These are phyloP conservation scores for Colius striatus DNA, from an alignment of 2,113 vertebrate species.

Conservation along the genomic window DNA sequence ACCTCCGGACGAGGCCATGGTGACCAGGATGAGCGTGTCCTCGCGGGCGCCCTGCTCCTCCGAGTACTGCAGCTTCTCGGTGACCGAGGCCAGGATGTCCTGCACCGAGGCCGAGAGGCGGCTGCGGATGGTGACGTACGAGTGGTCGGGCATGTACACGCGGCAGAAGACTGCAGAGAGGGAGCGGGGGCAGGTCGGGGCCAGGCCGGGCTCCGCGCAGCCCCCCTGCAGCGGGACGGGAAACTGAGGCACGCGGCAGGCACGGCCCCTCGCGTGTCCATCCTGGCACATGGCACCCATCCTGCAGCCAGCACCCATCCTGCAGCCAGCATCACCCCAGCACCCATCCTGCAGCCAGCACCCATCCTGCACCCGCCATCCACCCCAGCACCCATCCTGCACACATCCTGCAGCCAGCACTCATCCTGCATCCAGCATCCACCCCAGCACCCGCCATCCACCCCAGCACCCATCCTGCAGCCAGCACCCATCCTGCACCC, in stretches of 20 bases:
- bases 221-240: neutral
- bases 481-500: too few species aligned
- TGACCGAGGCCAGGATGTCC: slow-evolving; percentile 92
- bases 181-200: neutral
- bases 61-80: slow-evolving; percentile 94
- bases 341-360: too few species aligned
- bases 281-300: too few species aligned
- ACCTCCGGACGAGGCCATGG: slow-evolving; percentile 93
- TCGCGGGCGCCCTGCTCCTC: slow-evolving; percentile 88
- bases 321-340: too few species aligned
- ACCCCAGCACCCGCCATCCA: too few species aligned
- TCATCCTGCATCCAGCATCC: too few species aligned
- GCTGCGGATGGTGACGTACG: slow-evolving; percentile 95
- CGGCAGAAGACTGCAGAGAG: slow-evolving; percentile 90
- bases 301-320: too few species aligned
- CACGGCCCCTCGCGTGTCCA: rapidly evolving
- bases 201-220: too few species aligned
- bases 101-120: slow-evolving; percentile 94
- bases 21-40: slow-evolving; percentile 89
- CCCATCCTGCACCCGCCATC: too few species aligned
- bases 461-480: too few species aligned
- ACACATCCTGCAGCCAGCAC: too few species aligned
- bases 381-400: too few species aligned
- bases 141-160: slow-evolving; percentile 96
- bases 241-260: neutral